Evolutionary conservation across 53 echinoderm and acorn worm species (phyloP).

Genomic region (Zoroaster sp.): DNA sequence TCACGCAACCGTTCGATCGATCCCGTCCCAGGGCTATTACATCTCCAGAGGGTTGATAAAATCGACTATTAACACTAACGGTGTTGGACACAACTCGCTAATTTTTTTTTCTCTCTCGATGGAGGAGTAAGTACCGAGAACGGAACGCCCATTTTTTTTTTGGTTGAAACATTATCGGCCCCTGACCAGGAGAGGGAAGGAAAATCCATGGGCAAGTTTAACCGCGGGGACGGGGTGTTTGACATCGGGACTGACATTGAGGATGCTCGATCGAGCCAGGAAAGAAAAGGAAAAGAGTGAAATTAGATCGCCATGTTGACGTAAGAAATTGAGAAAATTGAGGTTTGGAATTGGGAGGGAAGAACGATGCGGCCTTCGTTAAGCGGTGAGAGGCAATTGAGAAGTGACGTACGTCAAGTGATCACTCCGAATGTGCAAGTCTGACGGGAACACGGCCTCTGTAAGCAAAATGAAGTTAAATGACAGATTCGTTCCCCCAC

Average conservation of each 20-base stretch:
- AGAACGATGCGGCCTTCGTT: not conserved
- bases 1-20: slow-evolving; percentile 39
- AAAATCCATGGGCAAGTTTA: not conserved
- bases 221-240: slow-evolving; percentile 34
- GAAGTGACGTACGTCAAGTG: not conserved
- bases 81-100: not conserved
- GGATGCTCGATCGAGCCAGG: slow-evolving; percentile 25
- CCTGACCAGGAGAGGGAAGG: not conserved
- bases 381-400: not conserved
- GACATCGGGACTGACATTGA: slow-evolving; percentile 26
- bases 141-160: not conserved
- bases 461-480: not conserved
- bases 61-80: slow-evolving; percentile 14
- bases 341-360: slow-evolving; percentile 25
- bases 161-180: slow-evolving; percentile 42
- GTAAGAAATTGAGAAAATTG: slow-evolving; percentile 55
- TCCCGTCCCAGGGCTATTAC: slow-evolving; percentile 12
- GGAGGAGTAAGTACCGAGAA: not conserved
- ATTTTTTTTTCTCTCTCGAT: too few species aligned
- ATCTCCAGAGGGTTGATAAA: slow-evolving; percentile 35
- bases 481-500: not conserved
- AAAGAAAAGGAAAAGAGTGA: not conserved
- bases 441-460: not conserved
- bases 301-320: slow-evolving; percentile 54
- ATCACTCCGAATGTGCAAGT: not conserved